phyloP scores from a whole-genome alignment of 2,888 invertebrate species.

The Neoscelio sp. region DNA sequence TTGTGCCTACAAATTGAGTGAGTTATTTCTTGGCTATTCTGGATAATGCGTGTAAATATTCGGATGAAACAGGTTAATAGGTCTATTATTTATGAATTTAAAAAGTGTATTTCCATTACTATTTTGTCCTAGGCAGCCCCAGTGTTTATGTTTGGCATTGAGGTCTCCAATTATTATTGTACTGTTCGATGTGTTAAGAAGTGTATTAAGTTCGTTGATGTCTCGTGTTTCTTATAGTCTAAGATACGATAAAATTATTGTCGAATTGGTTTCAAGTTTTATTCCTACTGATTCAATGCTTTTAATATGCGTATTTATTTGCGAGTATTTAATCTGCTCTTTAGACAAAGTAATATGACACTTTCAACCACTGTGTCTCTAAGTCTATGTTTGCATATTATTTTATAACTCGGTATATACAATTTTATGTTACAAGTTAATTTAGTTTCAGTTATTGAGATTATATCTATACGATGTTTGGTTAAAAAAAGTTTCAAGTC shows the following conservation, averaged over 20 bases:
- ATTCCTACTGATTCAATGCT: too few relatives aligned
- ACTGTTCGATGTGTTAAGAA: background rate
- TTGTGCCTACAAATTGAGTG: too few relatives aligned
- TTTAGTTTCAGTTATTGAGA: constrained; percentile 9
- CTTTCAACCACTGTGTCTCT: too few relatives aligned
- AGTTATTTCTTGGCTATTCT: too few relatives aligned
- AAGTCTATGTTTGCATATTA: too few relatives aligned
- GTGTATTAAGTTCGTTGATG: background rate
- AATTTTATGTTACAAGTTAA: background rate
- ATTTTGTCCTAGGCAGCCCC: background rate
- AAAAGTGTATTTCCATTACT: background rate
- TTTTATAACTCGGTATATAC: background rate
- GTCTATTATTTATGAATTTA: background rate
- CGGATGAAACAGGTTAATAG: background rate
- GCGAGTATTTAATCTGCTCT: too few relatives aligned
- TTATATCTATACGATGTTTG: background rate
- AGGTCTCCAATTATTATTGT: background rate
- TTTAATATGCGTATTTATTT: too few relatives aligned
- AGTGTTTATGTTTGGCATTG: background rate
- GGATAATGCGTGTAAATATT: too few relatives aligned
- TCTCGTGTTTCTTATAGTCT: background rate
- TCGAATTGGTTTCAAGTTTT: too few relatives aligned
- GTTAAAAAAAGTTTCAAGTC: constrained; percentile 1
- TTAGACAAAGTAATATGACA: too few relatives aligned
- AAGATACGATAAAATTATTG: constrained; percentile 3